These are phyloP conservation scores for Scopus umbretta DNA, from an alignment of 2,113 vertebrate genomes.

Conservation along the genomic window DNA sequence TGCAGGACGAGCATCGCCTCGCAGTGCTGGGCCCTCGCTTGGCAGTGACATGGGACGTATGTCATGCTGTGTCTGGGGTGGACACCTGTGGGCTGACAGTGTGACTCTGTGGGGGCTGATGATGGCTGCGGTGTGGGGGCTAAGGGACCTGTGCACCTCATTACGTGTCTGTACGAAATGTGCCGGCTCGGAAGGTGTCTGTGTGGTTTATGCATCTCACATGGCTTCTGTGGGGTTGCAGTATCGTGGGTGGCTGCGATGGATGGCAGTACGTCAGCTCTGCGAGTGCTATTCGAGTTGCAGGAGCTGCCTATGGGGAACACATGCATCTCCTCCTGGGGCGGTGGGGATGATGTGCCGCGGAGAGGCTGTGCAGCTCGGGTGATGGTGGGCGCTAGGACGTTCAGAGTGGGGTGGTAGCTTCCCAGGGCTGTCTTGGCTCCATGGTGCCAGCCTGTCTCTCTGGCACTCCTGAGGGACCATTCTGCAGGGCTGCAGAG, in stretches of 20 bases:
- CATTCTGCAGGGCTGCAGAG: slow-evolving; percentile 69
- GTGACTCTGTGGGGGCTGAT: slow-evolving; percentile 6
- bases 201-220: slow-evolving; percentile 65
- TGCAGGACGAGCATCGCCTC: not conserved
- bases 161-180: slow-evolving; percentile 41
- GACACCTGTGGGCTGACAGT: not conserved
- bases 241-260: slow-evolving; percentile 67
- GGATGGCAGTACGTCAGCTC: slow-evolving; percentile 61
- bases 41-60: not conserved
- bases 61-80: not conserved
- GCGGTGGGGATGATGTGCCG: slow-evolving; percentile 70
- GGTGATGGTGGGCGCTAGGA: slow-evolving; percentile 68
- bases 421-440: slow-evolving; percentile 68
- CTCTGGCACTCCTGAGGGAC: slow-evolving; percentile 69
- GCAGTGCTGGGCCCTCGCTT: not conserved
- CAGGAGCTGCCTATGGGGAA: slow-evolving; percentile 70
- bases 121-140: not conserved
- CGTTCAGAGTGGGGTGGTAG: slow-evolving; percentile 67
- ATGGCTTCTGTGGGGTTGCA: slow-evolving; percentile 66
- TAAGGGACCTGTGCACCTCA: slow-evolving; percentile 51
- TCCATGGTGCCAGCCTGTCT: slow-evolving; percentile 70
- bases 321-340: slow-evolving; percentile 70
- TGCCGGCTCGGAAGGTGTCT: slow-evolving; percentile 61
- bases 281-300: slow-evolving; percentile 64
- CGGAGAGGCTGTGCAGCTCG: slow-evolving; percentile 69